phyloP scores from a whole-genome alignment of 2,797 vertebrate species.

The Myotis myotis region DNA sequence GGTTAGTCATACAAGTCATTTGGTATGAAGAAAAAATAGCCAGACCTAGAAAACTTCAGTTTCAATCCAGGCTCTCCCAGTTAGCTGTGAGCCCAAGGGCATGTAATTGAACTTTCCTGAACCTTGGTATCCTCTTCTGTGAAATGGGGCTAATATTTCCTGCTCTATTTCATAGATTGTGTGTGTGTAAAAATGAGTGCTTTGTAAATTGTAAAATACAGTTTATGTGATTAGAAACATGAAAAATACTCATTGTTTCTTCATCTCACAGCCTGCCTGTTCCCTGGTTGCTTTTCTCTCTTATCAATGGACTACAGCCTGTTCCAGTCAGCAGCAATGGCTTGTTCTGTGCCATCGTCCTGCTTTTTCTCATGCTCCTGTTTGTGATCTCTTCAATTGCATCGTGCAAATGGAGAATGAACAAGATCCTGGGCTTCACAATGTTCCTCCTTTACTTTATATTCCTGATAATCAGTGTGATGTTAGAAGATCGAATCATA shows the following conservation, averaged over 20 bases:
- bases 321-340: constrained; percentile 97
- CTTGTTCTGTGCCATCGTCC: constrained; percentile 96
- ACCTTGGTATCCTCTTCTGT: neutral
- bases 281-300: constrained; percentile 94
- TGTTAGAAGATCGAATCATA: constrained; percentile 96
- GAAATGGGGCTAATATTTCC: constrained; percentile 16
- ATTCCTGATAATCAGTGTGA: constrained; percentile 95
- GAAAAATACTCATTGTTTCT: neutral
- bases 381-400: constrained; percentile 97
- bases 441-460: constrained; percentile 98
- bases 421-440: constrained; percentile 92
- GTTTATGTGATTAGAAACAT: neutral
- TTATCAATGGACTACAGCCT: constrained; percentile 86
- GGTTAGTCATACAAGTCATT: neutral
- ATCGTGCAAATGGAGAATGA: constrained; percentile 95
- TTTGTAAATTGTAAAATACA: neutral
- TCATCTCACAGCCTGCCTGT: constrained; percentile 89
- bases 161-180: neutral
- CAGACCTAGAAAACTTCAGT: neutral
- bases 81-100: neutral
- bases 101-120: neutral
- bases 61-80: neutral
- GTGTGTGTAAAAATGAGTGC: neutral
- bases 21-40: neutral
- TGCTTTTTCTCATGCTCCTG: constrained; percentile 98